Evolutionary conservation across 2,888 invertebrate genomes (phyloP).

Genomic region (Phyto melanocephala): DNA sequence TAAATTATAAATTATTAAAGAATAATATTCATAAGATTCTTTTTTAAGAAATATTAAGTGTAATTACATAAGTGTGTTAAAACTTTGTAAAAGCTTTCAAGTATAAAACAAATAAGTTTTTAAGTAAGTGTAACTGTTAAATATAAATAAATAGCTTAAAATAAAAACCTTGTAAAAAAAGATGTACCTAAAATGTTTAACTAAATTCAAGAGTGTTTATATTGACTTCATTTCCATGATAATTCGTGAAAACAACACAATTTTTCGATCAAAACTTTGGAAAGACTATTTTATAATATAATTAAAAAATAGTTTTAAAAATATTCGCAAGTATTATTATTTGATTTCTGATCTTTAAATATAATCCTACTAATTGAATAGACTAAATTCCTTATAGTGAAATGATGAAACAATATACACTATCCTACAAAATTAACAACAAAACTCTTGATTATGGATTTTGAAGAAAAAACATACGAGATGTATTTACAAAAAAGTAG

Average conservation of each 20-base stretch:
- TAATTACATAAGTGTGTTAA: constrained; percentile 59
- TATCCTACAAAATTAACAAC: neutral
- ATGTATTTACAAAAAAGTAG: constrained; percentile 28
- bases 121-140: constrained; percentile 25
- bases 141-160: neutral
- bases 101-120: neutral
- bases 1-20: too few relatives aligned
- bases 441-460: neutral
- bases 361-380: too few relatives aligned
- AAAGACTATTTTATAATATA: too few relatives aligned
- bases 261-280: too few relatives aligned
- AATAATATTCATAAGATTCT: too few relatives aligned
- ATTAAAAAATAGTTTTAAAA: too few relatives aligned
- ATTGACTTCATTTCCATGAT: neutral
- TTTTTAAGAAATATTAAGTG: constrained; percentile 36
- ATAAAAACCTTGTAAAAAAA: neutral
- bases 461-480: constrained; percentile 17
- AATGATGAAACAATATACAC: neutral
- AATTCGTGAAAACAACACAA: too few relatives aligned
- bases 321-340: too few relatives aligned
- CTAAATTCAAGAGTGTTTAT: neutral
- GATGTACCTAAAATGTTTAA: neutral
- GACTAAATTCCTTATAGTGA: too few relatives aligned
- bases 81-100: constrained; percentile 58
- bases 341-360: too few relatives aligned